A percentile compares a stretch with the other conserved stretches of the same genome.
These are phyloP conservation scores for Ceratina calcarata DNA, from an alignment of 1,140 invertebrate genomes.

Conservation along the genomic window DNA sequence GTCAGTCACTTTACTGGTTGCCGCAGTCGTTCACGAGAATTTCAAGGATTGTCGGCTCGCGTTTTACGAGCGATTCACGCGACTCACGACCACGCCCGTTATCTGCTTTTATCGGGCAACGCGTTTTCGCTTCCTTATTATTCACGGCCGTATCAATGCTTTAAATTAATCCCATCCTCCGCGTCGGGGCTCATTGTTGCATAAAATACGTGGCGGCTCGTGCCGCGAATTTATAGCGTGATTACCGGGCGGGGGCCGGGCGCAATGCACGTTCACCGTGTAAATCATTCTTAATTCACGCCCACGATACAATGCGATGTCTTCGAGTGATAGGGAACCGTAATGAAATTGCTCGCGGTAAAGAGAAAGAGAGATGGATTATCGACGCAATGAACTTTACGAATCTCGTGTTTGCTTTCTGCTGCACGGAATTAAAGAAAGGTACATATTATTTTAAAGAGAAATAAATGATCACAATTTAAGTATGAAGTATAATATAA, in stretches of 20 bases:
- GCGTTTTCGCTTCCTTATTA: constrained; percentile 12
- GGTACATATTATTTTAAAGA: too few relatives aligned
- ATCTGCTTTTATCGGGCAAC: not conserved
- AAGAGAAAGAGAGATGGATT: too few relatives aligned
- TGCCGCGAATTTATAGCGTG: constrained; percentile 32
- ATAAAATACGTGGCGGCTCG: constrained; percentile 18
- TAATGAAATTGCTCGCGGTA: constrained; percentile 26
- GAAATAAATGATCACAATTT: too few relatives aligned
- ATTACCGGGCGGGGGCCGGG: constrained; percentile 11
- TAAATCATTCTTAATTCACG: constrained; percentile 33
- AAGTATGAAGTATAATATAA: too few relatives aligned
- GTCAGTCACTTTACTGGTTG: not conserved
- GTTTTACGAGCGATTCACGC: not conserved
- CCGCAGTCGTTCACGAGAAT: not conserved
- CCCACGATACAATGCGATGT: not conserved
- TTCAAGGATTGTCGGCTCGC: too few relatives aligned
- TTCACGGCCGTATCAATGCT: constrained; percentile 39
- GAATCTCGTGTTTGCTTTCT: not conserved
- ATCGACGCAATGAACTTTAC: not conserved
- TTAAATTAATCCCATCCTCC: constrained; percentile 27
- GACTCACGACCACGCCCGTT: not conserved
- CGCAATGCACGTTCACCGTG: constrained; percentile 19
- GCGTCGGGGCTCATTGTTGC: constrained; percentile 22
- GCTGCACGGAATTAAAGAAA: not conserved
- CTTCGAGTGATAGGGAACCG: not conserved